Conservation (phyloP, 2,113 vertebrate species). For the Eira barbara region DNA sequence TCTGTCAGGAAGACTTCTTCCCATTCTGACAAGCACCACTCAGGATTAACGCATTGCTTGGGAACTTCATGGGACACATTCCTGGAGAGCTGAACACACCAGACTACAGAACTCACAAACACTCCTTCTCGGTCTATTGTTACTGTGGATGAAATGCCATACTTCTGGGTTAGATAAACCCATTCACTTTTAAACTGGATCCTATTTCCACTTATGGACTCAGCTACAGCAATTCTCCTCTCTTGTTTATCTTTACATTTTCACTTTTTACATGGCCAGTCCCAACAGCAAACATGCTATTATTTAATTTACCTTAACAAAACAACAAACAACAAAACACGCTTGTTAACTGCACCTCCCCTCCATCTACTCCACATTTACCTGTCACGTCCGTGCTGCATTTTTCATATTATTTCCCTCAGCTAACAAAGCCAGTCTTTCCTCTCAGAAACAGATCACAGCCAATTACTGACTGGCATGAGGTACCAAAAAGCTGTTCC, state of each 20-base stretch:
- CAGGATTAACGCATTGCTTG: neutral
- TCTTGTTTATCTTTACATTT: neutral
- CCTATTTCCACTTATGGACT: neutral
- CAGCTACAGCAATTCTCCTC: neutral
- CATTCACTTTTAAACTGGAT: neutral
- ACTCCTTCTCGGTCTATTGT: too few species aligned
- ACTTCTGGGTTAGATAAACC: neutral
- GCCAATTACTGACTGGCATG: neutral
- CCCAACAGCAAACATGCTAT: neutral
- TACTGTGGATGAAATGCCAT: neutral
- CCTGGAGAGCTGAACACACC: neutral
- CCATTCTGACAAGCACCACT: neutral
- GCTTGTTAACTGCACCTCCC: neutral
- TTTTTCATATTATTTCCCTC: neutral
- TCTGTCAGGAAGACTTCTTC: neutral
- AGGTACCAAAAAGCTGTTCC: neutral
- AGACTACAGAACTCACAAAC: neutral
- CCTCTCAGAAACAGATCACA: neutral
- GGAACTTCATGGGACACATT: neutral
- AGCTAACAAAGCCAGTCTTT: neutral
- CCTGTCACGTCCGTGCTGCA: neutral
- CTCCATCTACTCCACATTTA: neutral
- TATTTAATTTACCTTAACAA: neutral
- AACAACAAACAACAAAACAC: neutral
- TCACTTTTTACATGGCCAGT: neutral